phyloP scores from a whole-genome alignment of 2,888 invertebrate genomes.

The Drosophila ustulata region DNA sequence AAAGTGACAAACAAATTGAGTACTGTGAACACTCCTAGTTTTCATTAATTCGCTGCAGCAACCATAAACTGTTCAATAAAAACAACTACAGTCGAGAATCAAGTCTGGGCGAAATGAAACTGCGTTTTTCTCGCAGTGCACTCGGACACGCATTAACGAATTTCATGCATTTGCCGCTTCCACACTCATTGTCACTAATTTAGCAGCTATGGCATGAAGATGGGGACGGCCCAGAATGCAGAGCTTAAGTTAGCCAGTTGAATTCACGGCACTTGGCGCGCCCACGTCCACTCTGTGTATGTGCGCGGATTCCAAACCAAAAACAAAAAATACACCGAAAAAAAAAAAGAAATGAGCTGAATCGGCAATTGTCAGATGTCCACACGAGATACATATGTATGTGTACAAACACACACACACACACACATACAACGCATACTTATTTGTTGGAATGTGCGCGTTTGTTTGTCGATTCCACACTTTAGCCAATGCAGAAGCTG shows the following conservation, averaged over 20 bases:
- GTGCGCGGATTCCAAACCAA: constrained; percentile 10
- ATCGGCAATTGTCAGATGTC: constrained; percentile 58
- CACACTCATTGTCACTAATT: constrained; percentile 58
- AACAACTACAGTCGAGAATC: too few relatives aligned
- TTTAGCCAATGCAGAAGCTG: constrained; percentile 41
- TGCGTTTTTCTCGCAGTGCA: constrained; percentile 19
- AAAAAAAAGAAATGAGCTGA: constrained; percentile 45
- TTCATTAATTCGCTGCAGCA: neutral
- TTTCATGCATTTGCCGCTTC: constrained; percentile 37
- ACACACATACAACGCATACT: constrained; percentile 14
- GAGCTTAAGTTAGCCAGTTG: constrained; percentile 50
- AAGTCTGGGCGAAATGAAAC: too few relatives aligned
- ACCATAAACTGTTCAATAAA: too few relatives aligned
- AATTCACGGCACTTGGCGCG: constrained; percentile 26
- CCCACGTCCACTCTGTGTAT: constrained; percentile 1
- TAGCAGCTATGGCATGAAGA: constrained; percentile 24
- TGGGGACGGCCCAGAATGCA: constrained; percentile 4
- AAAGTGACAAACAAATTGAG: neutral
- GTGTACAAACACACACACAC: neutral
- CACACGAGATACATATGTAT: constrained; percentile 7
- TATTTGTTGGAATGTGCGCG: constrained; percentile 41
- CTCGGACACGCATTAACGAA: constrained; percentile 37
- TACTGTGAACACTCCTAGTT: too few relatives aligned
- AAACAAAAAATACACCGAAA: constrained; percentile 13
- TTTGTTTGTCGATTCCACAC: constrained; percentile 54